Evolutionary conservation across 2,888 invertebrate species (phyloP).

Genomic region (Lysandra bellargus): DNA sequence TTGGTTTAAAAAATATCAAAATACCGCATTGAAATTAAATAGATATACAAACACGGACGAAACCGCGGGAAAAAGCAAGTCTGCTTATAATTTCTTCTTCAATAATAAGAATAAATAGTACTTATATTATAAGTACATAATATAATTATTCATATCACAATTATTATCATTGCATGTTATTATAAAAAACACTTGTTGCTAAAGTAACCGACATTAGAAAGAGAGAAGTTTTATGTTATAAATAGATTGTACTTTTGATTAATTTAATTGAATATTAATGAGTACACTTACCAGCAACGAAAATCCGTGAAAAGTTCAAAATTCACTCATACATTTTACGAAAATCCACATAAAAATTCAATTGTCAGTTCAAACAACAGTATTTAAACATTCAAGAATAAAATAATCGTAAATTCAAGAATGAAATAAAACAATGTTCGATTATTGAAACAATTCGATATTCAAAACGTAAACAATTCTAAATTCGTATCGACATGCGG

Average conservation of each 20-base stretch:
- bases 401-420: not conserved
- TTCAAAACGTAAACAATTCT: slow-evolving; percentile 12
- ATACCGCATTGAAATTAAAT: too few species aligned
- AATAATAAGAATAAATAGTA: too few species aligned
- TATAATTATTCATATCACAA: too few species aligned
- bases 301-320: not conserved
- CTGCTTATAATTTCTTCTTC: too few species aligned
- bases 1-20: too few species aligned
- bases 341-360: not conserved
- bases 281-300: not conserved
- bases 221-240: too few species aligned
- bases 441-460: not conserved
- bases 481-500: not conserved
- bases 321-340: not conserved
- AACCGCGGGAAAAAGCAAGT: too few species aligned
- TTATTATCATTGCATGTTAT: too few species aligned
- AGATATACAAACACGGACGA: too few species aligned
- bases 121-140: too few species aligned
- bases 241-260: not conserved
- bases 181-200: too few species aligned
- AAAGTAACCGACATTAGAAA: too few species aligned
- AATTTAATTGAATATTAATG: not conserved
- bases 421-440: not conserved
- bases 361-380: not conserved
- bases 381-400: not conserved